Conservation (phyloP, 2,797 vertebrate species). For the Scolopax rusticola region DNA sequence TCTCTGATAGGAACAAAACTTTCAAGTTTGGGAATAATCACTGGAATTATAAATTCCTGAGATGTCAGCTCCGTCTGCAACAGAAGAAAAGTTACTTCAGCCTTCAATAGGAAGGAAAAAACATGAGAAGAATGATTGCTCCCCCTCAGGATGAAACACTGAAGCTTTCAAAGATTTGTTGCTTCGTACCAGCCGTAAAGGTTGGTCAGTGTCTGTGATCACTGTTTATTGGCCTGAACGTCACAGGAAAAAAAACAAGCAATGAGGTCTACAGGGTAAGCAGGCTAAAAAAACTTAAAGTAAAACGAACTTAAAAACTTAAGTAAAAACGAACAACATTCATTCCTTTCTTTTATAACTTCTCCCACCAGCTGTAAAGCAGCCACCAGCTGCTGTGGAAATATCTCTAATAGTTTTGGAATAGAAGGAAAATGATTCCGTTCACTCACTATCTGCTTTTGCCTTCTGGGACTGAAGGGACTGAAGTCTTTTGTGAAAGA, state of each 20-base stretch:
- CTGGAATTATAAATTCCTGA: conserved; percentile 7
- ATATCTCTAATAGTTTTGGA: neutral
- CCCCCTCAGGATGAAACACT: neutral
- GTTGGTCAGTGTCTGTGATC: neutral
- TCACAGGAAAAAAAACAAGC: neutral
- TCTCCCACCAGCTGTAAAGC: neutral
- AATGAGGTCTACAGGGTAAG: neutral
- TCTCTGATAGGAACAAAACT: neutral
- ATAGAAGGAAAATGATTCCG: neutral
- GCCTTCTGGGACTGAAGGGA: neutral
- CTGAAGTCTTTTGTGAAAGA: neutral
- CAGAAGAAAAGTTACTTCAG: neutral
- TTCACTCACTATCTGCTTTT: neutral
- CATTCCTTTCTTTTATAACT: neutral
- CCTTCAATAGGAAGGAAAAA: neutral
- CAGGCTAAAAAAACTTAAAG: no score
- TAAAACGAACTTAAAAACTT: no score
- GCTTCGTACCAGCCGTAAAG: neutral
- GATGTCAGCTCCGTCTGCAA: neutral
- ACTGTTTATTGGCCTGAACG: neutral
- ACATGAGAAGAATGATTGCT: neutral
- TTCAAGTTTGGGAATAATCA: neutral
- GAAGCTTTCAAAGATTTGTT: neutral
- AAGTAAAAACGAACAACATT: neutral
- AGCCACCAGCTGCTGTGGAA: neutral